These are phyloP conservation scores for Phania funesta DNA, from an alignment of 2,888 invertebrate genomes.

Conservation along the genomic window DNA sequence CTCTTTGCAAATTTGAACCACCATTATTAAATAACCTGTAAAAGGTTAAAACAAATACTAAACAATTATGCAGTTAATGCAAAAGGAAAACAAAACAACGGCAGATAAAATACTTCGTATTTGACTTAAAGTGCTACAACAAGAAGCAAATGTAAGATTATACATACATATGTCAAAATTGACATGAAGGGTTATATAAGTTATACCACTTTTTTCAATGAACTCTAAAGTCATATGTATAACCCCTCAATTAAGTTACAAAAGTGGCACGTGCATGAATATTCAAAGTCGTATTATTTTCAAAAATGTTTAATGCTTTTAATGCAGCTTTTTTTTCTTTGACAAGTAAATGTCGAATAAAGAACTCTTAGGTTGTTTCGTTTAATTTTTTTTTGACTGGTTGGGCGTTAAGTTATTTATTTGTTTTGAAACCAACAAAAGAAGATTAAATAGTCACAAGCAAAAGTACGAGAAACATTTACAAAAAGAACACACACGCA, in stretches of 20 bases:
- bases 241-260: conserved; percentile 47
- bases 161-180: conserved; percentile 36
- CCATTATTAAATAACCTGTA: background rate
- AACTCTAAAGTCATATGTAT: conserved; percentile 52
- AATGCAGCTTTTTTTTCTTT: conserved; percentile 6
- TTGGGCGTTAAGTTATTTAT: conserved; percentile 54
- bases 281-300: conserved; percentile 29
- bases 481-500: conserved; percentile 15
- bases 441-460: conserved; percentile 11
- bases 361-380: background rate
- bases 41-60: conserved; percentile 29
- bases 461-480: conserved; percentile 23
- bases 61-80: background rate
- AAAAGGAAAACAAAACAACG: background rate
- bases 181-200: conserved; percentile 39
- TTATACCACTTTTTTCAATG: conserved; percentile 9
- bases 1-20: background rate
- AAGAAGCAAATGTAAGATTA: conserved; percentile 7
- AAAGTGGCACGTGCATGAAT: conserved; percentile 53
- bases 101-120: conserved; percentile 5
- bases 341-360: conserved; percentile 28
- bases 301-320: conserved; percentile 25
- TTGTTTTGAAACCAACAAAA: conserved; percentile 14
- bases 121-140: background rate
- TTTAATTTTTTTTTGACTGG: conserved; percentile 24